Evolutionary conservation across 2,888 invertebrate genomes (phyloP).

Genomic region (Poecilus cupreus): DNA sequence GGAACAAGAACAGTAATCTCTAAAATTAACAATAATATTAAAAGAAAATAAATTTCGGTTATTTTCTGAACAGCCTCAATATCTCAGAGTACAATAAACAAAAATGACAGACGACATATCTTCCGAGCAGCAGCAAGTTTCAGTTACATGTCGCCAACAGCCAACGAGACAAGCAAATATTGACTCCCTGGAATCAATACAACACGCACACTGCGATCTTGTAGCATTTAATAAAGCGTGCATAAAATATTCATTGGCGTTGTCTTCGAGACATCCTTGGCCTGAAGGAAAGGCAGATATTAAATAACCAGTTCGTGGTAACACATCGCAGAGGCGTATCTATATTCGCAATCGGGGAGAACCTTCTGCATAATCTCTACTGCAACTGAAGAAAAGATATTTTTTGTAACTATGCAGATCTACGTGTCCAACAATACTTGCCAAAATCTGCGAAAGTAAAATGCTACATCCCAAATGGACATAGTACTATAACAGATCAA

Average conservation of each 20-base stretch:
- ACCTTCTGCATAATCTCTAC: no score
- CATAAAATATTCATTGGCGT: slow-evolving; percentile 49
- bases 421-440: no score
- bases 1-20: no score
- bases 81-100: background rate
- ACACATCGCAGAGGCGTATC: background rate
- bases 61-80: no score
- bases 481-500: no score
- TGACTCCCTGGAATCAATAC: slow-evolving; percentile 42
- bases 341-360: no score
- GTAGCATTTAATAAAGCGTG: slow-evolving; percentile 41
- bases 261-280: slow-evolving; percentile 10
- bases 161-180: slow-evolving; percentile 31
- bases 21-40: no score
- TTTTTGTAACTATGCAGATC: no score
- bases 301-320: slow-evolving; percentile 11
- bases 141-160: background rate
- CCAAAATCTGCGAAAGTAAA: no score
- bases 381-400: no score
- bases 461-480: no score
- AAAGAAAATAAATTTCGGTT: no score
- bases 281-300: background rate
- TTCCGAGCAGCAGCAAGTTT: background rate
- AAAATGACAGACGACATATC: background rate
- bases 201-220: slow-evolving; percentile 23